These are phyloP conservation scores for Parauchenoglanis punctatus DNA, from an alignment of 2,797 vertebrate genomes.

Conservation along the genomic window DNA sequence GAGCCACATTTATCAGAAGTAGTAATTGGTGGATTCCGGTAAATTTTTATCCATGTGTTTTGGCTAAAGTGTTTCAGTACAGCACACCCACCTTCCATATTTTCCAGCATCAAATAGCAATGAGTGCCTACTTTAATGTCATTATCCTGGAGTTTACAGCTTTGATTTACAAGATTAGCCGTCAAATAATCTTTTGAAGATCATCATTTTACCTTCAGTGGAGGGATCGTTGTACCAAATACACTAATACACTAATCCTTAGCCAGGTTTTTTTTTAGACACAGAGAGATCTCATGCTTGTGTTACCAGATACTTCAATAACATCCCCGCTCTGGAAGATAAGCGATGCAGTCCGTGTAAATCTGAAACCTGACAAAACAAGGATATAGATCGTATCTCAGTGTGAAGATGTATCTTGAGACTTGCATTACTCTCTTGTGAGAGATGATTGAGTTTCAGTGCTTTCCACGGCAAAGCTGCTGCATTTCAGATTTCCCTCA, in stretches of 20 bases:
- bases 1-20: not conserved
- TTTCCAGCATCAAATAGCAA: not conserved
- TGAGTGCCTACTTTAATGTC: not conserved
- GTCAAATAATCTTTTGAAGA: not conserved
- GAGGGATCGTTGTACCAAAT: not conserved
- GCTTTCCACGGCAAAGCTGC: too few species aligned
- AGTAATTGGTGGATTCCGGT: not conserved
- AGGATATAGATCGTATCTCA: constrained; percentile 31
- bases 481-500: constrained; percentile 53
- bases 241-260: not conserved
- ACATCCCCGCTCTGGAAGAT: constrained; percentile 13
- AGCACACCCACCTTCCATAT: not conserved
- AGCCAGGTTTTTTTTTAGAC: too few species aligned
- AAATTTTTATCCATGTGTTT: not conserved
- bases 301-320: constrained; percentile 4
- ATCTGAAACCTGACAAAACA: constrained; percentile 40
- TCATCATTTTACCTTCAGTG: not conserved
- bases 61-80: not conserved
- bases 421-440: constrained; percentile 13
- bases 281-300: not conserved
- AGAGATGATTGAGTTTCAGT: constrained; percentile 38
- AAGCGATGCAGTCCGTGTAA: constrained; percentile 11
- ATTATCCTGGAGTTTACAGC: not conserved
- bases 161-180: not conserved
- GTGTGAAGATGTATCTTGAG: constrained; percentile 35